phyloP scores from a whole-genome alignment of 2,888 invertebrate species.

The Meliscaeva auricollis region DNA sequence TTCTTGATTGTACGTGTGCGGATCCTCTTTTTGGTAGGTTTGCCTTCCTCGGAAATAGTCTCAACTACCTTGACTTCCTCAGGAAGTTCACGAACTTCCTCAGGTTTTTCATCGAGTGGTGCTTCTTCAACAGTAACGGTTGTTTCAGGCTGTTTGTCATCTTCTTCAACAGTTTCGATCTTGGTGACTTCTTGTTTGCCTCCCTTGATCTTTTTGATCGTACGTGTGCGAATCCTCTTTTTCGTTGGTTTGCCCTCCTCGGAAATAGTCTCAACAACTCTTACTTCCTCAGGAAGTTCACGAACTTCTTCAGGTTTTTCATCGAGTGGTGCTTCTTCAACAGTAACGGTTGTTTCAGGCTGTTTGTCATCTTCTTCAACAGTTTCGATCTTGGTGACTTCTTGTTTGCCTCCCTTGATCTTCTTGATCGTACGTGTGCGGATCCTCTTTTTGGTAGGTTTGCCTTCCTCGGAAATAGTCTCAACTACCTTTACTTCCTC shows the following conservation, averaged over 20 bases:
- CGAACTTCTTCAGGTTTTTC: slow-evolving; percentile 43
- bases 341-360: slow-evolving; percentile 54
- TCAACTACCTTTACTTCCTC: slow-evolving; percentile 44
- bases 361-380: slow-evolving; percentile 60
- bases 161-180: slow-evolving; percentile 57
- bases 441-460: slow-evolving; percentile 49
- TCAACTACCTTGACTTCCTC: slow-evolving; percentile 43
- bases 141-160: slow-evolving; percentile 54
- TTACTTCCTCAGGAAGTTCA: slow-evolving; percentile 56
- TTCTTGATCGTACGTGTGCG: slow-evolving; percentile 53
- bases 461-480: slow-evolving; percentile 46
- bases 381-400: slow-evolving; percentile 58
- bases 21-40: slow-evolving; percentile 46
- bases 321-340: slow-evolving; percentile 47
- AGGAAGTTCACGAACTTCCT: slow-evolving; percentile 46
- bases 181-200: slow-evolving; percentile 60
- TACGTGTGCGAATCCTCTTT: slow-evolving; percentile 47
- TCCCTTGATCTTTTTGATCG: slow-evolving; percentile 54
- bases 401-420: slow-evolving; percentile 55
- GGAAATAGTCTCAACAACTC: slow-evolving; percentile 26
- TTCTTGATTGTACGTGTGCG: slow-evolving; percentile 47
- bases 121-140: slow-evolving; percentile 52
- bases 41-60: slow-evolving; percentile 47
- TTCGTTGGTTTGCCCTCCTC: slow-evolving; percentile 56
- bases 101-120: slow-evolving; percentile 49